These are phyloP conservation scores for Anagyrus pseudococci DNA, from an alignment of 2,888 invertebrate species.

Conservation along the genomic window DNA sequence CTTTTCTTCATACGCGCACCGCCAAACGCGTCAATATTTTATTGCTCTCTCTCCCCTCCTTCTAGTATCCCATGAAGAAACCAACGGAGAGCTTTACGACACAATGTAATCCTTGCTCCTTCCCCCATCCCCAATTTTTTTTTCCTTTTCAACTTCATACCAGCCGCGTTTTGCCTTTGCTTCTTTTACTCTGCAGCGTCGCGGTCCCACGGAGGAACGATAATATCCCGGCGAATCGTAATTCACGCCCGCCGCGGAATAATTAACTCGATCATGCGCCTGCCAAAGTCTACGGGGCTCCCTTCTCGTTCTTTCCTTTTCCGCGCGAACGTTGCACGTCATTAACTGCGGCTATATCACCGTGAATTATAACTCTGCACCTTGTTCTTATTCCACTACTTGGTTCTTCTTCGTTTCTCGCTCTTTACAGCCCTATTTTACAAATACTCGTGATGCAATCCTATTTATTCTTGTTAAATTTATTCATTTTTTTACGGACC, in stretches of 20 bases:
- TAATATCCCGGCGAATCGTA: constrained; percentile 24
- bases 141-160: background rate
- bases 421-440: too few relatives aligned
- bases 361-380: background rate
- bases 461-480: too few relatives aligned
- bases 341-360: background rate
- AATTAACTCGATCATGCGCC: constrained; percentile 17
- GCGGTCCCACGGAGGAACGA: background rate
- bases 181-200: background rate
- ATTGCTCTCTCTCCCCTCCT: constrained; percentile 45
- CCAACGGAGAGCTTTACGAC: too few relatives aligned
- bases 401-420: too few relatives aligned
- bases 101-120: constrained; percentile 56
- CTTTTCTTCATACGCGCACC: too few relatives aligned
- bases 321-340: background rate
- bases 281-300: too few relatives aligned
- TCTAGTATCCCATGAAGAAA: too few relatives aligned
- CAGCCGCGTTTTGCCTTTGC: background rate
- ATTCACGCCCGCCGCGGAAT: constrained; percentile 15
- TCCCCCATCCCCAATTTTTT: background rate
- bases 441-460: too few relatives aligned
- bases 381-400: too few relatives aligned
- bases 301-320: too few relatives aligned
- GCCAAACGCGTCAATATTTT: constrained; percentile 58
- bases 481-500: too few relatives aligned